Conservation (phyloP, 2,113 vertebrate species). For the Athene noctua region DNA sequence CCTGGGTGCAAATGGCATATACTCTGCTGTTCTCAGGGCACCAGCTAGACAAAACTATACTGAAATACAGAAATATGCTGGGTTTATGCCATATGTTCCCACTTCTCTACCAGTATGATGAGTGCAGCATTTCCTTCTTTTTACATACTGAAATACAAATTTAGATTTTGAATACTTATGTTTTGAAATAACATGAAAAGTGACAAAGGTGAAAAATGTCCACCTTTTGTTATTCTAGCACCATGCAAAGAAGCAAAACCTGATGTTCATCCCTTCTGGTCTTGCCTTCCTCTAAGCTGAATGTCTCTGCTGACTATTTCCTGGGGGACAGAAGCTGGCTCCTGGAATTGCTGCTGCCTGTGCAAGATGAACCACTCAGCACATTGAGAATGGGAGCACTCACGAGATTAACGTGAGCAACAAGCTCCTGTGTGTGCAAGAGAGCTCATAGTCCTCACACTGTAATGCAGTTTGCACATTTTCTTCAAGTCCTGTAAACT, state of each 20-base stretch:
- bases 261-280: neutral
- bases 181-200: neutral
- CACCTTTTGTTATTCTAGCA: neutral
- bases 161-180: neutral
- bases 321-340: neutral
- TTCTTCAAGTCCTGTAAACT: neutral
- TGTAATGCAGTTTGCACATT: neutral
- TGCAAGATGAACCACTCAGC: neutral
- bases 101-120: neutral
- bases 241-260: neutral
- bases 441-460: rapidly evolving
- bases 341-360: neutral
- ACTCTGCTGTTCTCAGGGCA: neutral
- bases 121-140: neutral
- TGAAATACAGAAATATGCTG: neutral
- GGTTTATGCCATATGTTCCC: neutral
- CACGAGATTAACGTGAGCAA: neutral
- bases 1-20: neutral
- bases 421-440: neutral
- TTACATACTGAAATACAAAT: neutral
- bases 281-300: neutral
- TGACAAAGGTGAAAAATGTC: neutral
- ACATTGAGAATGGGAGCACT: neutral
- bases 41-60: neutral
- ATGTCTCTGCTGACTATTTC: neutral